Conservation (phyloP, 2,797 vertebrate genomes). For the Petrocephalus schoutedeni region DNA sequence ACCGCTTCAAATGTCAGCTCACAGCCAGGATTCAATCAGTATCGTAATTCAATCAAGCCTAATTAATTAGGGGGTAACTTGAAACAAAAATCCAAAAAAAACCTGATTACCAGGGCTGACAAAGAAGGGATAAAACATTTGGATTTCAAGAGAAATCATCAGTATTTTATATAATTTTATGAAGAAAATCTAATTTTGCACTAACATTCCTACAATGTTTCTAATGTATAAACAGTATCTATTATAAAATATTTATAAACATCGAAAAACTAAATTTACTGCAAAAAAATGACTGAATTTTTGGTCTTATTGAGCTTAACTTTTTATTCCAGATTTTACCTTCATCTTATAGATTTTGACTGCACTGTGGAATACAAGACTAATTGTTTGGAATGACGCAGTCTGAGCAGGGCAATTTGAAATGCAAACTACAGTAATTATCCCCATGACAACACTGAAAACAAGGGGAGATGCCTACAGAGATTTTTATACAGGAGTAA, state of each 20-base stretch:
- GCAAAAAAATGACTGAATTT: not conserved
- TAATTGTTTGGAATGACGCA: conserved; percentile 6
- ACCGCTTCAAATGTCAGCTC: not conserved
- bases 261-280: not conserved
- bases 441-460: conserved; percentile 19
- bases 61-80: not conserved
- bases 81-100: not conserved
- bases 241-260: not conserved
- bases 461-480: not conserved
- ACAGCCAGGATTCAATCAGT: not conserved
- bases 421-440: conserved; percentile 20
- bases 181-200: not conserved
- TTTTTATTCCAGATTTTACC: not conserved
- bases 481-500: conserved; percentile 8
- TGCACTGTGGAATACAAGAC: not conserved
- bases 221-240: not conserved
- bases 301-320: not conserved
- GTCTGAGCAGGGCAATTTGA: not conserved
- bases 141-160: not conserved
- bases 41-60: not conserved
- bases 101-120: not conserved
- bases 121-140: not conserved
- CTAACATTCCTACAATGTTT: not conserved
- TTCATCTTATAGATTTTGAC: not conserved
- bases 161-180: not conserved